Base-by-base conservation (phyloP, 2,113 vertebrate species). In the Dascyllus trimaculatus region DNA sequence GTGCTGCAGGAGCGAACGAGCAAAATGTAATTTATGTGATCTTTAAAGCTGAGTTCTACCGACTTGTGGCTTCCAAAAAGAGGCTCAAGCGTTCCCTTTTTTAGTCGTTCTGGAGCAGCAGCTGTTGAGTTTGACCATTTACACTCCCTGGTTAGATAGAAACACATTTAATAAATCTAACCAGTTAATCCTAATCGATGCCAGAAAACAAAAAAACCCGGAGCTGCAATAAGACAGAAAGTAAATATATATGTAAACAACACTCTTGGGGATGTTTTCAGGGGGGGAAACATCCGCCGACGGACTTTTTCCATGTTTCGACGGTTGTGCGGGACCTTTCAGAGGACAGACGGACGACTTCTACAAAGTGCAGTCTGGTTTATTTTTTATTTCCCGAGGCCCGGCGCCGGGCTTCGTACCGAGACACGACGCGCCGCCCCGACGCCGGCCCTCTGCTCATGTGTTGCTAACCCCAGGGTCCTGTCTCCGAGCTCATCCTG, bases 211-310 rank as follows among this genome's bases (percentile, higher is more conserved):
- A 60, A 56, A 22, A 63, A 76, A 63, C 56, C 59, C 60, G 78
- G 57, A 72, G 79, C 68, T 84, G 78, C 85, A 88, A 80, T 73
- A 78, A 88, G n/a, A 75, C 29, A n/a, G 64, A 35, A 48, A 67
- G 75, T 51, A 38, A 54, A 71, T 51, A 40, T 43, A 59, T 51
- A 40, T 54, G 46, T 5, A 52, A n/a, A 45, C 45, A n/a, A 45
- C 45, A 48, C 68, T 32, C 38, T 65, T 54, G 64, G 25, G 75
- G 59, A 52, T 38, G 24, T 56, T 48, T 73, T 81, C 54, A 73
- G 32, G 32, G 32, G 32, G 32, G 32, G 9, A 35, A 45, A 3
- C n/a, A 21, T 53, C 43, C 32, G 61, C 52, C 25, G 62, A 32
- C 32, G 18, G 74, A 46, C 46, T 46, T 21, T 69, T 19, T 61